Evolutionary conservation across 2,888 invertebrate genomes (phyloP).

Genomic region (Stenodera caucasica): DNA sequence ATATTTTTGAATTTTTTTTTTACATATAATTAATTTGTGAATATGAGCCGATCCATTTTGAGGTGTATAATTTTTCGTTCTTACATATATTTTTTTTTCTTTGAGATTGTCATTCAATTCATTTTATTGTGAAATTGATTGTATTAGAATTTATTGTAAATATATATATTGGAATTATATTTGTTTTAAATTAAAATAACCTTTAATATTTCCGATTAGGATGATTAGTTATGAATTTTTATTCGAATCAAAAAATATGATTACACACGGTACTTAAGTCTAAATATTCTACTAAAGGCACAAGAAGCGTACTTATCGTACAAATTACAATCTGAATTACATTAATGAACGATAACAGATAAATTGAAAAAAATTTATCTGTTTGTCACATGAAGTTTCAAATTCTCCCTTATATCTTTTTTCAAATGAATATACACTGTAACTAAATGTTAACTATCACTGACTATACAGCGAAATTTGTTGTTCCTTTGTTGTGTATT

Average conservation of each 20-base stretch:
- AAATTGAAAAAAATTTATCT: conserved; percentile 24
- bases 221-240: conserved; percentile 38
- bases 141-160: conserved; percentile 43
- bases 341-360: conserved; percentile 41
- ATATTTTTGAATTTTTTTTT: background rate
- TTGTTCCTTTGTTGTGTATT: background rate
- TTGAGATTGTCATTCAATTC: conserved; percentile 38
- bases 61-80: background rate
- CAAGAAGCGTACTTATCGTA: conserved; percentile 57
- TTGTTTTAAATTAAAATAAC: conserved; percentile 13
- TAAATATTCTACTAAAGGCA: conserved; percentile 54
- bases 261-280: conserved; percentile 51
- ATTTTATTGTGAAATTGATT: conserved; percentile 35
- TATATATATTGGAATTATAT: conserved; percentile 37
- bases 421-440: conserved; percentile 13
- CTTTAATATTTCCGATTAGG: background rate
- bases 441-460: conserved; percentile 13
- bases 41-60: background rate
- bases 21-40: background rate
- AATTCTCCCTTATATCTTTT: background rate
- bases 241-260: conserved; percentile 53
- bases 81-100: conserved; percentile 15
- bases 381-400: background rate
- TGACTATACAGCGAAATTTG: conserved; percentile 13
- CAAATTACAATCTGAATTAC: conserved; percentile 45